These are phyloP conservation scores for Leucophenga varia DNA, from an alignment of 1,140 invertebrate species.

Conservation along the genomic window DNA sequence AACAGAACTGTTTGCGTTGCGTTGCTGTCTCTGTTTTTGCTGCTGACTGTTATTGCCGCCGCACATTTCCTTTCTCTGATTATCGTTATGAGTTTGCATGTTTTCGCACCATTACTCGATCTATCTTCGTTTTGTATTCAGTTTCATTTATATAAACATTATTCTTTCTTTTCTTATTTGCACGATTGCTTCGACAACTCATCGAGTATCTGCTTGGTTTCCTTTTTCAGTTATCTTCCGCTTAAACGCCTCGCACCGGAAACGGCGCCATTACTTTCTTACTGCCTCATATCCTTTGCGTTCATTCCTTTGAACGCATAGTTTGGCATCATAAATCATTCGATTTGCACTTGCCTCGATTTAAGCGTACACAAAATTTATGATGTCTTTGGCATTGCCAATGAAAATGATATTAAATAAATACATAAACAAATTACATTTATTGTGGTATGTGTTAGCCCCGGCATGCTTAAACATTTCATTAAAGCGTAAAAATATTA, in stretches of 20 bases:
- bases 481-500: no score
- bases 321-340: constrained; percentile 39
- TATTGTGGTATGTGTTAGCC: no score
- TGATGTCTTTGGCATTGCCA: background rate
- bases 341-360: constrained; percentile 21
- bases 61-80: background rate
- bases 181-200: constrained; percentile 27
- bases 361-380: background rate
- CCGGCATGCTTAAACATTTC: no score
- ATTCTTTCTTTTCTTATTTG: constrained; percentile 9
- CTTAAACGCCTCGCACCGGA: background rate
- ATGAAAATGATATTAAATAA: no score
- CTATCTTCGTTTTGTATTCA: constrained; percentile 18
- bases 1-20: background rate
- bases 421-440: no score
- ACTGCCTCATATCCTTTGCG: constrained; percentile 2
- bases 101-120: constrained; percentile 16
- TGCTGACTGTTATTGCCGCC: constrained; percentile 21
- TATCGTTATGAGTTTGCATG: constrained; percentile 10
- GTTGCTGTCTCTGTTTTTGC: constrained; percentile 29
- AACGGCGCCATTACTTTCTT: constrained; percentile 15
- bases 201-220: constrained; percentile 23
- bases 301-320: constrained; percentile 12
- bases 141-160: constrained; percentile 22
- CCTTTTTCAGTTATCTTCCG: no score